Base-by-base conservation (phyloP, 2,888 invertebrate species). In the Catocala fraxini region DNA sequence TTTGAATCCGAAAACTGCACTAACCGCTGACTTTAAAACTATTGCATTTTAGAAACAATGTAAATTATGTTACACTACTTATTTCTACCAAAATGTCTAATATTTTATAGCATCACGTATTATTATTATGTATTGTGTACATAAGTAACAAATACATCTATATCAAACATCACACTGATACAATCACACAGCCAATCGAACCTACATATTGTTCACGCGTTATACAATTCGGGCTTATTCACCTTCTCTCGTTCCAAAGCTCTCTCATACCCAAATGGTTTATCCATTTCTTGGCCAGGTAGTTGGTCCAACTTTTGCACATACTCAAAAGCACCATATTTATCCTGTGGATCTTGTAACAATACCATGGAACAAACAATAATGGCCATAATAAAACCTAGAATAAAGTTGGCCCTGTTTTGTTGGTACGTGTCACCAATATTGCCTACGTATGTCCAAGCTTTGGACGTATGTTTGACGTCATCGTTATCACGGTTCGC, bases 171-270 rank as follows among this genome's bases (percentile, higher is more conserved):
- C 5, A 13, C 47, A 15, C 45, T 45, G 3, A 45, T 12, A 45
- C 2, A 45, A 45, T 13, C 25, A 25, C 25, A 45, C 13, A 45
- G 2, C 45, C 13, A 5, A 6, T 45, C 5, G 4, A 25, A 42
- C 4, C 13, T 34, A n/a, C 5, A 51, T 51, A 11, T 49, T 68
- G 75, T 69, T 83, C 77, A 91, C 48, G 84, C 92, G 0, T 93
- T 90, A 83, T 90, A 92, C 70, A 93, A 78, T 5, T 91, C 82
- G 5, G 92, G 92, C 47, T 89, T 71, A n/a, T 83, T 56, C 52
- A 88, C 87, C 51, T 33, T 88, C 46, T 86, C 67, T 43, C 72
- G 84, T 42, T 85, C 59, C 6, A 91, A 56, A 4, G 81, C 13
- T 2, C 77, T 85, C 68, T 90, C 83, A 69, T 93, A 93, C 0